phyloP scores from a whole-genome alignment of 2,113 vertebrate species.

The Empidonax traillii region DNA sequence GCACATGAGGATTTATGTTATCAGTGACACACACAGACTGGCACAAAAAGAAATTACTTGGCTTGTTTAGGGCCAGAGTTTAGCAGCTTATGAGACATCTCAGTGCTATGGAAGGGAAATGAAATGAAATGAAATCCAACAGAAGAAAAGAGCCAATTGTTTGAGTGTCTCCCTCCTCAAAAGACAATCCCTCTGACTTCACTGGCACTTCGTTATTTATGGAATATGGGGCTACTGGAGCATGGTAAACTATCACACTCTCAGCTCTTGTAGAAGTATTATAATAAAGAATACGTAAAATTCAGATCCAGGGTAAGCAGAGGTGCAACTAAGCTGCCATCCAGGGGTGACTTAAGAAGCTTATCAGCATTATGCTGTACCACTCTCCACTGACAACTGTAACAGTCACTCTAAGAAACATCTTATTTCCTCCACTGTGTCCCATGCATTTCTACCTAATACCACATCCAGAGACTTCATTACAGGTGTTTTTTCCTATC shows the following conservation, averaged over 20 bases:
- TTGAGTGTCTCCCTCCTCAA: background rate
- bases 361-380: constrained; percentile 38
- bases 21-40: background rate
- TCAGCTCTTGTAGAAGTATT: background rate
- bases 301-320: background rate
- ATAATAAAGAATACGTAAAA: constrained; percentile 4
- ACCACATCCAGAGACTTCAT: background rate
- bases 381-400: background rate
- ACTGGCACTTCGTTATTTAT: background rate
- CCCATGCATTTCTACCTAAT: background rate
- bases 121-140: background rate
- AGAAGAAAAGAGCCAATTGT: background rate
- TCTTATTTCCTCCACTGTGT: background rate
- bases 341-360: constrained; percentile 26
- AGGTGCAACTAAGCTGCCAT: constrained; percentile 34
- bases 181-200: background rate
- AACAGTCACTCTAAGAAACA: constrained; percentile 8
- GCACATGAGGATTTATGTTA: background rate
- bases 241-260: background rate
- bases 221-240: background rate
- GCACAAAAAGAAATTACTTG: background rate
- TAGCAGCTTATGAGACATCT: background rate
- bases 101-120: background rate
- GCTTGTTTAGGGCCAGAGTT: background rate
- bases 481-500: background rate